Conservation (phyloP, 2,113 vertebrate species). For the Glaucidium brasilianum region DNA sequence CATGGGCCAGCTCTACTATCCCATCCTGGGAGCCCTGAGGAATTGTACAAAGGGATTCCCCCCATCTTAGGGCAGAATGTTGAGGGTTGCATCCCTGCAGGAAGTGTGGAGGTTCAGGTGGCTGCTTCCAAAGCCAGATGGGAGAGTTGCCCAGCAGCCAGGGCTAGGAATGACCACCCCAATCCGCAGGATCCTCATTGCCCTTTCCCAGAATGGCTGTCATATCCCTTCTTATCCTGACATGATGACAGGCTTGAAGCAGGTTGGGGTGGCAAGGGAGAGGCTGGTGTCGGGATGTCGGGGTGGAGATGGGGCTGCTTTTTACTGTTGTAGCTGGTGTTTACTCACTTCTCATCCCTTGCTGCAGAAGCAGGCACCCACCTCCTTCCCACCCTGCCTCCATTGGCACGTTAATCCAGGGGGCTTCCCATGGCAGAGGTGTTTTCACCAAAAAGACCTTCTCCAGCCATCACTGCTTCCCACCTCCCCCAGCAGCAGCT, state of each 20-base stretch:
- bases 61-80: background rate
- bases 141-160: background rate
- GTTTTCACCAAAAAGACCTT: background rate
- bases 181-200: background rate
- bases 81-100: background rate
- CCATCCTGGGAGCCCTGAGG: background rate
- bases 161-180: background rate
- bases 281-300: background rate
- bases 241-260: background rate
- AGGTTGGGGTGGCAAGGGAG: background rate
- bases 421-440: background rate
- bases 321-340: background rate
- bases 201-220: background rate
- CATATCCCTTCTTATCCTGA: background rate
- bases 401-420: background rate
- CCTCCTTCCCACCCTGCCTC: background rate
- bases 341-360: conserved; percentile 1
- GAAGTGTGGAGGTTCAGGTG: background rate
- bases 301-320: background rate
- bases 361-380: background rate
- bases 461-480: background rate
- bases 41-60: background rate
- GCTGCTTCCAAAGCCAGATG: background rate
- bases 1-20: background rate
- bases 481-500: background rate